Conservation (phyloP, 2,797 vertebrate genomes). For the Hyperoplus immaculatus region DNA sequence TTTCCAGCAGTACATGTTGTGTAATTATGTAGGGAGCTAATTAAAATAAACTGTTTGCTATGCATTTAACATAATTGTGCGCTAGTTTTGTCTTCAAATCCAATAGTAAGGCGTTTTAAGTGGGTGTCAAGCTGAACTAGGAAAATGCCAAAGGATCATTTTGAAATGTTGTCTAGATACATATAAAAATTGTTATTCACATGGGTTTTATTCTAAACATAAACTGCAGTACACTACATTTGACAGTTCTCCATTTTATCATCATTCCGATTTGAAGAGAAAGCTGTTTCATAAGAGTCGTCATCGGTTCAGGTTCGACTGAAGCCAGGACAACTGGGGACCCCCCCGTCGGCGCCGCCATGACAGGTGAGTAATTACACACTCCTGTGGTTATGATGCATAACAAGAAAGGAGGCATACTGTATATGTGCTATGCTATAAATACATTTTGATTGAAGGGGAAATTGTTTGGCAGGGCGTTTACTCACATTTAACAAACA, state of each 20-base stretch:
- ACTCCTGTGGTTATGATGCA: slow-evolving; percentile 47
- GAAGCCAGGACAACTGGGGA: slow-evolving; percentile 14
- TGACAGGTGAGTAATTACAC: slow-evolving; percentile 52
- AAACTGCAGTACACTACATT: background rate
- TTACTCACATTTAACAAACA: slow-evolving; percentile 26
- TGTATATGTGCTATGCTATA: slow-evolving; percentile 40
- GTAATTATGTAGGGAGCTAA: background rate
- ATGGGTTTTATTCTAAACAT: background rate
- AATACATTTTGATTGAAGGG: slow-evolving; percentile 62
- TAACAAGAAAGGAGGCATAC: slow-evolving; percentile 51
- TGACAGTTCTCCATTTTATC: background rate
- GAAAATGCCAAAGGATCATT: background rate
- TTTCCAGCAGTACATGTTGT: background rate
- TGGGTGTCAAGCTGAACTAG: background rate
- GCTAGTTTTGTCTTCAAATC: background rate
- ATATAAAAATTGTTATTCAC: background rate
- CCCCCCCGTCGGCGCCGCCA: slow-evolving; percentile 33
- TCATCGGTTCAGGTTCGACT: slow-evolving; percentile 23
- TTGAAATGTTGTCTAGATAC: background rate
- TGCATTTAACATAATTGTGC: background rate
- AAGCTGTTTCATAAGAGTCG: slow-evolving; percentile 24
- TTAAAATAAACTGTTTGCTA: background rate
- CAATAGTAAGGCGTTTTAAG: no score
- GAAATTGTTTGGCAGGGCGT: slow-evolving; percentile 51
- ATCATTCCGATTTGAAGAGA: slow-evolving; percentile 3